These are phyloP conservation scores for Noctua janthe DNA, from an alignment of 2,888 invertebrate species.

Conservation along the genomic window DNA sequence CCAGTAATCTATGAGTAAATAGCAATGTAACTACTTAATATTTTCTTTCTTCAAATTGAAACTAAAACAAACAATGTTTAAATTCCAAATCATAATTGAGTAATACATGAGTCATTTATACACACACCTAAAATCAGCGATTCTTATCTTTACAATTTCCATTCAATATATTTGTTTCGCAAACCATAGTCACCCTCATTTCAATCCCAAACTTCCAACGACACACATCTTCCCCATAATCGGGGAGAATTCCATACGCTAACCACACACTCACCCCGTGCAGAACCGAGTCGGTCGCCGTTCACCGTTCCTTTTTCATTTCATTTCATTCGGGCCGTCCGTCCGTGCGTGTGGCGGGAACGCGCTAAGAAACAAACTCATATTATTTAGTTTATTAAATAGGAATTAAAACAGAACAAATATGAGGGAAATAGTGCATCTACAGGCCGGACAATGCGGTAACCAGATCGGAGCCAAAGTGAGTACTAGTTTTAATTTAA, in stretches of 20 bases:
- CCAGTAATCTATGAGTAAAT: not conserved
- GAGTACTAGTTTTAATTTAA: conserved; percentile 72
- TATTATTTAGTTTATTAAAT: conserved; percentile 69
- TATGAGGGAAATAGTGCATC: conserved; percentile 96
- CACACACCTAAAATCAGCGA: not conserved
- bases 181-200: not conserved
- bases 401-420: conserved; percentile 74
- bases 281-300: conserved; percentile 70
- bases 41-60: not conserved
- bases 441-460: conserved; percentile 96
- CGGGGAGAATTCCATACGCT: conserved; percentile 64
- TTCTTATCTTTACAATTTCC: not conserved
- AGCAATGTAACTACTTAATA: not conserved
- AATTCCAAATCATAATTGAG: conserved; percentile 10
- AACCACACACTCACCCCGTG: conserved; percentile 83
- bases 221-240: conserved; percentile 56
- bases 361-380: conserved; percentile 66
- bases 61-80: not conserved
- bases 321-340: conserved; percentile 79
- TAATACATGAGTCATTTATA: not conserved
- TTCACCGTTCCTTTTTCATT: conserved; percentile 77
- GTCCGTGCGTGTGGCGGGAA: conserved; percentile 75
- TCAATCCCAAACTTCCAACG: conserved; percentile 14
- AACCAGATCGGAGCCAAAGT: conserved; percentile 94
- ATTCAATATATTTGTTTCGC: not conserved